A percentile compares a stretch with the other conserved stretches of the same genome.
Conservation (phyloP, 2,113 vertebrate genomes). For the Limnothrissa miodon region DNA sequence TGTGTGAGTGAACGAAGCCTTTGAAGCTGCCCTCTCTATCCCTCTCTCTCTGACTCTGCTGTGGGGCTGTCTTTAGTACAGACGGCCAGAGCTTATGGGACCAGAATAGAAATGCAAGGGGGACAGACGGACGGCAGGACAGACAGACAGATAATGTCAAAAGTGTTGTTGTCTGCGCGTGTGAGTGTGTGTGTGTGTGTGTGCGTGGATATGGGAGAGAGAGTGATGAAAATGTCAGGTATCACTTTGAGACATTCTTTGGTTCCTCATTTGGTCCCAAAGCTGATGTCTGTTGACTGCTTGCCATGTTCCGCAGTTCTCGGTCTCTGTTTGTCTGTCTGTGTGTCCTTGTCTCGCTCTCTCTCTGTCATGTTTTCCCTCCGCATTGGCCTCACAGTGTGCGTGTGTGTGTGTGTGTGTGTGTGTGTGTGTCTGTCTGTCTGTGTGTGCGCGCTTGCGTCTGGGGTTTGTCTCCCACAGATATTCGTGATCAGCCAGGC, state of each 20-base stretch:
- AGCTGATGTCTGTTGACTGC: neutral
- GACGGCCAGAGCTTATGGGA: neutral
- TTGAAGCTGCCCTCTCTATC: neutral
- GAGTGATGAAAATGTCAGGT: neutral
- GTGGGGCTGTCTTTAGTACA: neutral
- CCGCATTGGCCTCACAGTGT: neutral
- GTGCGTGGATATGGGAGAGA: neutral
- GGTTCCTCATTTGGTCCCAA: neutral
- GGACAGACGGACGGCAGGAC: neutral
- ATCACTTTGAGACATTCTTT: neutral
- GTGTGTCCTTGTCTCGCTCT: neutral
- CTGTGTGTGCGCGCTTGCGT: neutral
- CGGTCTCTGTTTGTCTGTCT: neutral
- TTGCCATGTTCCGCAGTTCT: too few species aligned
- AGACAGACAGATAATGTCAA: neutral
- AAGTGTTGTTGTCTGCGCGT: neutral
- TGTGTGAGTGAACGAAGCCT: neutral
- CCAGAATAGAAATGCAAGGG: neutral
- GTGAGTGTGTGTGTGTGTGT: neutral
- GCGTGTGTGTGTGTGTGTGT: constrained; percentile 12
- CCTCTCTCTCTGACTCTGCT: neutral
- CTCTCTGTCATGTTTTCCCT: neutral
- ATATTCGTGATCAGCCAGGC: constrained; percentile 95
- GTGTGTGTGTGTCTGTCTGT: neutral
- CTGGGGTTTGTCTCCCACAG: constrained; percentile 72